Evolutionary conservation across 2,113 vertebrate species (phyloP).

Genomic region (Calidris pygmaea): DNA sequence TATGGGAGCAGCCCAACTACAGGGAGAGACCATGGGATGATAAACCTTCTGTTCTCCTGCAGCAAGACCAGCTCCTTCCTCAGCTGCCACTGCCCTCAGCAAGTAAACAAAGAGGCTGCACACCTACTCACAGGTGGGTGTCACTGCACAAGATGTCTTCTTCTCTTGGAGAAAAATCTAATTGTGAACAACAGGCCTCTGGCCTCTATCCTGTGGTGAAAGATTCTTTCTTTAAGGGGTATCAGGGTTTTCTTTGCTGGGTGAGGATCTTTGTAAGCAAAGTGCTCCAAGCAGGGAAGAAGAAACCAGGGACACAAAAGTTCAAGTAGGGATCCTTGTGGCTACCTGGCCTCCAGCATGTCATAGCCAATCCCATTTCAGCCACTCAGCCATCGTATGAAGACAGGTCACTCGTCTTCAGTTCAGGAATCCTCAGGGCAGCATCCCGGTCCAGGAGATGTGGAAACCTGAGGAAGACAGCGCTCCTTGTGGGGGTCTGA

Average conservation of each 20-base stretch:
- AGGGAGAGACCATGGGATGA: not conserved
- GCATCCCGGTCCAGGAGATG: not conserved
- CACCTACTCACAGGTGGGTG: not conserved
- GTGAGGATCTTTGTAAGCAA: not conserved
- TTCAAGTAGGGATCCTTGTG: not conserved
- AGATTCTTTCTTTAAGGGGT: not conserved
- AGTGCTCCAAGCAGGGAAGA: not conserved
- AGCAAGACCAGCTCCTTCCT: not conserved
- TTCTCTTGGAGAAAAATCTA: not conserved
- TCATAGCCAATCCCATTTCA: not conserved
- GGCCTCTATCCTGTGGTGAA: not conserved
- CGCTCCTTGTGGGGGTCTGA: rapidly evolving
- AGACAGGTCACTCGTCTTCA: not conserved
- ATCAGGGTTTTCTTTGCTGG: not conserved
- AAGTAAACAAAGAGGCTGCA: not conserved
- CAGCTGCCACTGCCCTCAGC: not conserved
- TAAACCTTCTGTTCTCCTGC: not conserved
- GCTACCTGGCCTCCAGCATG: not conserved
- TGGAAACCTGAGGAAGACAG: not conserved
- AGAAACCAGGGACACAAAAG: not conserved
- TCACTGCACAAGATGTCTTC: not conserved
- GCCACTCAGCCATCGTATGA: not conserved
- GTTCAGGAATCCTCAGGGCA: not conserved
- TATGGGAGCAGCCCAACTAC: not conserved
- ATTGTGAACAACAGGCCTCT: not conserved